phyloP scores from a whole-genome alignment of 2,888 invertebrate species.

The Hirtodrosophila duncani region DNA sequence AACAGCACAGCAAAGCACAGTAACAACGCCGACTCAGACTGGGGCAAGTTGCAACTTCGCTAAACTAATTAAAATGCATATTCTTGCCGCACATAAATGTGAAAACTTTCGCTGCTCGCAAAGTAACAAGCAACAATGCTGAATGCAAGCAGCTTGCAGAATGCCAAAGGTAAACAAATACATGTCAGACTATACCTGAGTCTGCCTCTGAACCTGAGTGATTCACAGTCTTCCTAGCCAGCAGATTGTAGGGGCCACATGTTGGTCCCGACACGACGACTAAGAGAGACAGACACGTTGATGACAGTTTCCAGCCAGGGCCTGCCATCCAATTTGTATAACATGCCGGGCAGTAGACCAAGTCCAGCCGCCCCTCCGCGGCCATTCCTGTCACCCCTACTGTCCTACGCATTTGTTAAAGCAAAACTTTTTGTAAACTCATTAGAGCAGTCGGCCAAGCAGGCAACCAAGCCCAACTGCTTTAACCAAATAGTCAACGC shows the following conservation, averaged over 20 bases:
- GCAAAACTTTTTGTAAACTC: conserved; percentile 69
- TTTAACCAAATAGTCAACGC: conserved; percentile 26
- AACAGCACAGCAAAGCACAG: neutral
- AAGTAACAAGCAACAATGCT: conserved; percentile 49
- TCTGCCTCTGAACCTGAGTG: conserved; percentile 15
- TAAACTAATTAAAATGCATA: conserved; percentile 73
- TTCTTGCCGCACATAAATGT: conserved; percentile 53
- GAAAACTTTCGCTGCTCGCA: conserved; percentile 41
- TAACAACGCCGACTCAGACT: conserved; percentile 20
- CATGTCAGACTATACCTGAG: too few relatives aligned
- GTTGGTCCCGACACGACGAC: neutral
- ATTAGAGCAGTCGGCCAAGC: conserved; percentile 65
- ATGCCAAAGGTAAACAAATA: conserved; percentile 56
- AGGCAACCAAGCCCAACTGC: conserved; percentile 39
- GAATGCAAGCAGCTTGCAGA: conserved; percentile 37
- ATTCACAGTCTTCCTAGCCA: too few relatives aligned
- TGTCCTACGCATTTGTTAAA: conserved; percentile 47
- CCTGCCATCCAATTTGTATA: conserved; percentile 65
- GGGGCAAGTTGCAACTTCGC: conserved; percentile 55
- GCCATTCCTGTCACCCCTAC: conserved; percentile 1
- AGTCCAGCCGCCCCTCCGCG: conserved; percentile 26
- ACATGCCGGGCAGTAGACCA: conserved; percentile 59
- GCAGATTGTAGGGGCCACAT: neutral
- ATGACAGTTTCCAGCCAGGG: conserved; percentile 61
- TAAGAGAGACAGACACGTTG: conserved; percentile 50